Conservation (phyloP, 2,113 vertebrate genomes). For the Empidonax traillii region DNA sequence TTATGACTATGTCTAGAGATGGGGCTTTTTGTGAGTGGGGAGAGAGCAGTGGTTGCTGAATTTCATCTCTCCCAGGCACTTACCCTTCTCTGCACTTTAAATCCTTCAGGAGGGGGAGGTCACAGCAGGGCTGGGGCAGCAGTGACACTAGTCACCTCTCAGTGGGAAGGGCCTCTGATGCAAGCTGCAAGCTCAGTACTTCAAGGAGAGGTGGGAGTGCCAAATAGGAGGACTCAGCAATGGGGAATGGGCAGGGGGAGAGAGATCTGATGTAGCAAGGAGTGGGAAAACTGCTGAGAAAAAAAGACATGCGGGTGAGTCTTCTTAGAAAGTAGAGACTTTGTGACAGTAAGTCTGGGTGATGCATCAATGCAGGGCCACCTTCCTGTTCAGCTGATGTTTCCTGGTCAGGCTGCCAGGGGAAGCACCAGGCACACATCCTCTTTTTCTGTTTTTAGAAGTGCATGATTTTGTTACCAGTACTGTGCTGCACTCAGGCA, state of each 20-base stretch:
- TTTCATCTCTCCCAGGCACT: neutral
- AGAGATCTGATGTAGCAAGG: neutral
- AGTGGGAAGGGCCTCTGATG: fast-evolving
- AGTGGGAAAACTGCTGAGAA: neutral
- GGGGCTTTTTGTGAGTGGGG: neutral
- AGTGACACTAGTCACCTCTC: neutral
- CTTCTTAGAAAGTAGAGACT: neutral
- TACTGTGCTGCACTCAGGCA: neutral
- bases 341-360: neutral
- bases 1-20: neutral
- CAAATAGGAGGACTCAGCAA: neutral
- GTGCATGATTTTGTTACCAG: neutral
- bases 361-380: neutral
- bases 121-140: too few species aligned
- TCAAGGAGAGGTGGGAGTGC: neutral
- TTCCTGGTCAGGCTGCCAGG: neutral
- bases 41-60: neutral
- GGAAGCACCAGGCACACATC: neutral
- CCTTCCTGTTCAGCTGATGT: neutral
- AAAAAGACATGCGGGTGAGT: neutral
- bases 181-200: neutral
- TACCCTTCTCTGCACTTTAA: neutral
- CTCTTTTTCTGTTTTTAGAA: neutral
- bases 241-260: neutral
- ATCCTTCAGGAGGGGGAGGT: neutral